phyloP scores from a whole-genome alignment of 2,113 vertebrate species.

The Osmerus eperlanus region DNA sequence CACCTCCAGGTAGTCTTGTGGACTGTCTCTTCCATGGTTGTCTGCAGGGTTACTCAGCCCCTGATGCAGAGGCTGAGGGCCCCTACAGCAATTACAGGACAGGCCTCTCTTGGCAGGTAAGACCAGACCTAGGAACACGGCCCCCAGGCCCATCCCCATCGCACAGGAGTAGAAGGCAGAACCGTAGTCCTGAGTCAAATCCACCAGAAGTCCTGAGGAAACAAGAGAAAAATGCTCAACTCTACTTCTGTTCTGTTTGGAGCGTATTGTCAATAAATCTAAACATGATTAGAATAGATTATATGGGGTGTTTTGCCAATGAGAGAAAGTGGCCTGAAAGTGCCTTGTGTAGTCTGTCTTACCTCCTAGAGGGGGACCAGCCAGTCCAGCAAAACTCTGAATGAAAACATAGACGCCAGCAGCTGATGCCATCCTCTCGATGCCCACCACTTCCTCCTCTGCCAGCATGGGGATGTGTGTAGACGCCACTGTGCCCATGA shows the following conservation, averaged over 20 bases:
- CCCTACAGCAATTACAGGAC: constrained; percentile 53
- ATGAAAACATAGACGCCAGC: constrained; percentile 94
- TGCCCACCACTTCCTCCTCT: constrained; percentile 90
- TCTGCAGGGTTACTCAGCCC: neutral
- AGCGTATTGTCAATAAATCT: too few relatives aligned
- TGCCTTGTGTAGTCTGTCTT: constrained; percentile 26
- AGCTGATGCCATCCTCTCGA: constrained; percentile 88
- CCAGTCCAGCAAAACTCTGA: constrained; percentile 91
- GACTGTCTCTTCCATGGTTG: constrained; percentile 15
- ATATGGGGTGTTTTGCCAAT: too few relatives aligned
- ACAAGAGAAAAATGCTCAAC: constrained; percentile 2
- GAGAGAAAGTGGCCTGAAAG: neutral
- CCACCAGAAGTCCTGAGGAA: constrained; percentile 84
- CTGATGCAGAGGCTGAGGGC: neutral
- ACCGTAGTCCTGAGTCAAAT: constrained; percentile 85
- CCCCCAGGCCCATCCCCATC: constrained; percentile 79
- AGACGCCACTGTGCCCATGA: constrained; percentile 84
- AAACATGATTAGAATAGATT: too few relatives aligned
- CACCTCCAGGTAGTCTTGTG: constrained; percentile 72
- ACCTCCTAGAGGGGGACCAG: constrained; percentile 95
- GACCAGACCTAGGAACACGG: constrained; percentile 84
- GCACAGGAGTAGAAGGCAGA: constrained; percentile 94
- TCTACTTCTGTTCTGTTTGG: too few relatives aligned
- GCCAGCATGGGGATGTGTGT: constrained; percentile 93
- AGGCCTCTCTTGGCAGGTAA: constrained; percentile 79